Evolutionary conservation across 2,888 invertebrate species (phyloP).

Genomic region (Eilema griseolum): DNA sequence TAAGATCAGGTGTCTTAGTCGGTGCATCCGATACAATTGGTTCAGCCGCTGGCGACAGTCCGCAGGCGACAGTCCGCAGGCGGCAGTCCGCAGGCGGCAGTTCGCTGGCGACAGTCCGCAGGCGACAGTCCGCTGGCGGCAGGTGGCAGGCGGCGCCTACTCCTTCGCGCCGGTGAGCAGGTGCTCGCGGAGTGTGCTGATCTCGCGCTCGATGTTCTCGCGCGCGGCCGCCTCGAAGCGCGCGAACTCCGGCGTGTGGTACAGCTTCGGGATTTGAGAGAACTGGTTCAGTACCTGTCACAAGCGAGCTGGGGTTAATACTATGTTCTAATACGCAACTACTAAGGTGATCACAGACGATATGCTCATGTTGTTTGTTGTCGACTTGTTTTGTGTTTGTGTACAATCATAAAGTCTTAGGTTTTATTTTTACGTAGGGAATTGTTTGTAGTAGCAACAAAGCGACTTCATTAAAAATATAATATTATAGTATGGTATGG

Average conservation of each 20-base stretch:
- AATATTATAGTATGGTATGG: no score
- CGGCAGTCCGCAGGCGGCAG: no score
- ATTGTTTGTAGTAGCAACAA: background rate
- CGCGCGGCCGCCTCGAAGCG: constrained; percentile 73
- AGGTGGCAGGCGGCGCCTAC: no score
- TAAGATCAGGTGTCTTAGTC: background rate
- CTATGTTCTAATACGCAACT: background rate
- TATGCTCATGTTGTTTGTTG: no score
- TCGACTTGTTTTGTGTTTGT: background rate
- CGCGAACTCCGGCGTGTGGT: constrained; percentile 75
- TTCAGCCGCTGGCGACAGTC: no score
- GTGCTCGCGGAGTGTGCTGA: constrained; percentile 70
- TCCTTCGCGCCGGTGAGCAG: constrained; percentile 64
- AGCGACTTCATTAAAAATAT: no score
- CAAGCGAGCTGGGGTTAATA: background rate
- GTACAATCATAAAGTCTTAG: no score
- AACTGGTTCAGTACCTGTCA: constrained; percentile 79
- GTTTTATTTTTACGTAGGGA: no score
- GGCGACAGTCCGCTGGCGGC: no score
- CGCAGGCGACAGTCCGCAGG: no score
- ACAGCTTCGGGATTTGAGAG: constrained; percentile 74
- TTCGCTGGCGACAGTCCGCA: no score
- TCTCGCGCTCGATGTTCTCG: constrained; percentile 78
- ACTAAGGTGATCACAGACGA: no score
- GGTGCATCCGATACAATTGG: background rate